Evolutionary conservation across 2,888 invertebrate genomes (phyloP), one percentile per base, ranked within the genome.

Genomic region (Polyommatus iphigenia): DNA sequence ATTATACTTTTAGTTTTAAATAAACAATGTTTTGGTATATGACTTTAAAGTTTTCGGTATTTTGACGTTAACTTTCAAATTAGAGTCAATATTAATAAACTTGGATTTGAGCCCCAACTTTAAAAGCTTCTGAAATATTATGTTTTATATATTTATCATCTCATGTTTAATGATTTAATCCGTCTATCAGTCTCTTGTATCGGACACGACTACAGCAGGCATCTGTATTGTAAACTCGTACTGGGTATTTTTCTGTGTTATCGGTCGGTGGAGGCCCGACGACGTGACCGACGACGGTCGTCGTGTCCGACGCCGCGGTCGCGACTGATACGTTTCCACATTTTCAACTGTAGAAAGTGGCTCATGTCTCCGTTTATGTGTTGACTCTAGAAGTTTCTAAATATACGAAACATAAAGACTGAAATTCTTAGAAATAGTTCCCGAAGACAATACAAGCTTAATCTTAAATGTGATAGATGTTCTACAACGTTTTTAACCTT

Each of bases 391-490:
- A 75, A 32, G 41, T 71, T 77, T 77, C 50, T 41, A 59, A 46
- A 73, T 73, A 73, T 24, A 75, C 24, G 54, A 75, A 54, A 46
- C 2, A 20, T 88, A 89, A 92, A 92, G 92, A 92, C 92, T 92
- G 92, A 92, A 88, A 85, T 87, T 84, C 88, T 89, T 75, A 75
- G 75, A 75, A 75, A 24, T 75, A 73, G 50, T 75, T 29, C 24
- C 10, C 50, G 29, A 50, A 75, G 46, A 50, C 75, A 46, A 46
- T 54, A 50, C 50, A 32, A 72, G 15, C n/a, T 71, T 77, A 36
- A 73, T 32, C 54, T 71, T 71, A 83, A 88, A 87, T 92, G 91
- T 93, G 91, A 93, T 93, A 91, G 89, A 87, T 89, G 89, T 92
- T 92, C 91, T 90, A 90, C 90, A 82, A 81, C 90, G 85, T 88